phyloP scores from a whole-genome alignment of 2,113 vertebrate genomes.

The Podocnemis expansa region DNA sequence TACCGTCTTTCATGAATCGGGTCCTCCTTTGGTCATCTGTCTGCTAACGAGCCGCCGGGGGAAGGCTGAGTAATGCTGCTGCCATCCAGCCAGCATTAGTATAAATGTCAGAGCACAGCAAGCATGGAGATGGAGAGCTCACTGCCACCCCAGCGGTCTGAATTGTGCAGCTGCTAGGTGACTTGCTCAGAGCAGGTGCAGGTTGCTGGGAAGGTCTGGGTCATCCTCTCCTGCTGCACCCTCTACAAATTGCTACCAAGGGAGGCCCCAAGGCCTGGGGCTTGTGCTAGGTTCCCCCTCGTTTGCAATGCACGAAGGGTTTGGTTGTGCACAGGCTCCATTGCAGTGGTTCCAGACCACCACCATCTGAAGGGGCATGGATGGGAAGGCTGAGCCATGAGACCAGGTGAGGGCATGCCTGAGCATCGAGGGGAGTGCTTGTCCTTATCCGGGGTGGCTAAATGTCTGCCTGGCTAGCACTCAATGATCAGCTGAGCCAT shows the following conservation, averaged over 20 bases:
- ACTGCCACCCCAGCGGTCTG: background rate
- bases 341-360: background rate
- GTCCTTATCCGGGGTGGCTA: background rate
- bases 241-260: background rate
- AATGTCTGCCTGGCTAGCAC: background rate
- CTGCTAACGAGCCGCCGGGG: conserved; percentile 80
- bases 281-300: background rate
- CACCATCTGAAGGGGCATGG: background rate
- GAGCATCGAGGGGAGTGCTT: background rate
- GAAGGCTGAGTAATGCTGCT: background rate
- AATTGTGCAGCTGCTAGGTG: background rate
- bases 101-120: background rate
- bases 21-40: conserved; percentile 43
- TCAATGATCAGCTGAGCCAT: background rate
- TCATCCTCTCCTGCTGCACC: background rate
- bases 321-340: background rate
- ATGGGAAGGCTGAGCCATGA: background rate
- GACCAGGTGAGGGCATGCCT: background rate
- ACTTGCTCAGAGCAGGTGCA: background rate
- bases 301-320: background rate
- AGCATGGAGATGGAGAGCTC: background rate
- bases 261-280: background rate
- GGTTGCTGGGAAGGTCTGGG: background rate
- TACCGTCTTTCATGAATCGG: conserved; percentile 31
- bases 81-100: background rate